Conservation (phyloP, 2,888 invertebrate genomes). For the Cheilosia grossa region DNA sequence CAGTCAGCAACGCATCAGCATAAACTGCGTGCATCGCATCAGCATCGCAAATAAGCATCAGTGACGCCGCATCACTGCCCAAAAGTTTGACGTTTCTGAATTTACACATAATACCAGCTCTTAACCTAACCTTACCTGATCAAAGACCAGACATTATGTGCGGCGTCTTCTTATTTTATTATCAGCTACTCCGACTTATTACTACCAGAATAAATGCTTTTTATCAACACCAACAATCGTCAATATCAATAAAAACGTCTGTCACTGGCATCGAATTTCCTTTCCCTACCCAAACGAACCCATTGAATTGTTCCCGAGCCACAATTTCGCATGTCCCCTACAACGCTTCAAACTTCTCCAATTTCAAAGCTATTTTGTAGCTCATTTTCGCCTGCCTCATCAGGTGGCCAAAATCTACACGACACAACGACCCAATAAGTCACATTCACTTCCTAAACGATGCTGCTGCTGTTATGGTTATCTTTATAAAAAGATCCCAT, state of each 20-base stretch:
- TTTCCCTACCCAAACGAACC: not conserved
- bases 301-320: slow-evolving; percentile 7
- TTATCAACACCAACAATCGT: not conserved
- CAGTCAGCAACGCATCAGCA: too few species aligned
- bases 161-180: too few species aligned
- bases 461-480: slow-evolving; percentile 30
- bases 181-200: too few species aligned
- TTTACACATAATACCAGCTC: too few species aligned
- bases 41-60: too few species aligned
- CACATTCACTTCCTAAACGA: slow-evolving; percentile 25
- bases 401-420: slow-evolving; percentile 43
- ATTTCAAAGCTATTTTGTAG: slow-evolving; percentile 1
- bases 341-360: slow-evolving; percentile 22
- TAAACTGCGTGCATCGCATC: too few species aligned
- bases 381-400: slow-evolving; percentile 19
- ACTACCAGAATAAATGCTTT: not conserved
- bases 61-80: too few species aligned
- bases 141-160: too few species aligned
- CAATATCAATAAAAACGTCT: slow-evolving; percentile 1
- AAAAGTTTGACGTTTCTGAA: too few species aligned
- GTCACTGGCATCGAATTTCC: not conserved
- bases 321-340: not conserved
- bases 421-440: slow-evolving; percentile 32
- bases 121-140: too few species aligned
- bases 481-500: slow-evolving; percentile 34